Evolutionary conservation across 2,113 vertebrate species (phyloP).

Genomic region (Ornithorhynchus anatinus): DNA sequence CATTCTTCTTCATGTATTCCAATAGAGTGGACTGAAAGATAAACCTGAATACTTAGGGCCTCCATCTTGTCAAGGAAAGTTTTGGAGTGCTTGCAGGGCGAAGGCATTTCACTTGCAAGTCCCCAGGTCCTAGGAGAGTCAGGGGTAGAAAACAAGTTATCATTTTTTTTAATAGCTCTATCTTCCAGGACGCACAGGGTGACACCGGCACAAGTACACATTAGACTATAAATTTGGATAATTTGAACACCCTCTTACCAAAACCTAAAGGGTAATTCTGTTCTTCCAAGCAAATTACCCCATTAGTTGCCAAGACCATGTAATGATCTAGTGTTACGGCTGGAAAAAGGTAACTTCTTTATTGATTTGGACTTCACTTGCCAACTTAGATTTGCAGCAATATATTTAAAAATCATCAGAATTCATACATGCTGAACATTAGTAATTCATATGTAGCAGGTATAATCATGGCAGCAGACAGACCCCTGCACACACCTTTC

Average conservation of each 20-base stretch:
- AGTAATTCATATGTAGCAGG: not conserved
- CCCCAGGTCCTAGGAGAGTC: no score
- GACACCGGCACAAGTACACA: not conserved
- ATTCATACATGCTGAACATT: not conserved
- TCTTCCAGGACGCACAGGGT: not conserved
- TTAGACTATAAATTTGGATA: not conserved
- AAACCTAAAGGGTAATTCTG: no score
- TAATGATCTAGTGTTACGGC: not conserved
- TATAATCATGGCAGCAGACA: not conserved
- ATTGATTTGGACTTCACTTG: not conserved
- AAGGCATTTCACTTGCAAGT: no score
- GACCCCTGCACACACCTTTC: no score
- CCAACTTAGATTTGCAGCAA: not conserved
- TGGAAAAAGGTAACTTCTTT: not conserved
- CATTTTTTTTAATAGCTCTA: not conserved
- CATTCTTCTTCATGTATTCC: no score
- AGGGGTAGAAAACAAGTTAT: not conserved
- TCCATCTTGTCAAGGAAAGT: no score
- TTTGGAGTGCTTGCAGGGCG: no score
- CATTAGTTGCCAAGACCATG: not conserved
- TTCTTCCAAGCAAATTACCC: not conserved
- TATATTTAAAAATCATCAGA: not conserved
- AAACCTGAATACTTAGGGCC: no score
- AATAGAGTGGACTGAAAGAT: no score
- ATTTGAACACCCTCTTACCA: not conserved